Base-by-base conservation (phyloP, 2,888 invertebrate genomes). In the Vesta saturnalis region DNA sequence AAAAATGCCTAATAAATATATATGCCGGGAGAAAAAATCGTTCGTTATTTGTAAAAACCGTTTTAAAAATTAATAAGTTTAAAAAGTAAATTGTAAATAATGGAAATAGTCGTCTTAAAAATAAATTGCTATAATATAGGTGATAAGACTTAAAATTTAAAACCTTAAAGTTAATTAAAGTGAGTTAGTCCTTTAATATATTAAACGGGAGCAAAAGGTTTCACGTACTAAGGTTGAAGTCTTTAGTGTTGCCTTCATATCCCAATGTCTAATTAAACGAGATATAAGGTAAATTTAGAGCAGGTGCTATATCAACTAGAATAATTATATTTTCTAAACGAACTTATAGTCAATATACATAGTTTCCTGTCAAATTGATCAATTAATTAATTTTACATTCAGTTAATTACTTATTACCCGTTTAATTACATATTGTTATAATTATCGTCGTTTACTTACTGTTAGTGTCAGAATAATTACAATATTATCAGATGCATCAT, bases 141-240 rank as follows among this genome's bases (percentile, higher is more conserved):
- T n/a, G 39, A 39, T 39, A 39, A 39, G 39, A n/a, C 39, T 39
- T n/a, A 39, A n/a, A 39, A 39, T 39, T 39, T 39, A 39, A 39
- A 49, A 49, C 47, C 18, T 49, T 49, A 49, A 49, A 15, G 47
- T 49, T 49, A 49, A 49, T 49, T 49, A 49, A 18, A 49, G 47
- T 49, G 18, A 49, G 47, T 49, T 49, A 49, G 47, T 18, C 47
- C 18, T 49, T 49, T 49, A 49, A 49, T 49, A 49, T 49, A 49
- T 49, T 12, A 49, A 15, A 18, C 15, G 16, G 15, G 18, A 14
- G 18, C 16, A 18, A 8, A 49, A 15, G 18, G 18, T 49, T 49
- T 18, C 18, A 49, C 47, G 47, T 49, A 15, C 47, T 18, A 18
- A 15, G 18, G 18, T 49, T 49, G 15, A 8, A 15, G 16, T 15